Evolutionary conservation across 2,797 vertebrate genomes (phyloP), one percentile per base, ranked within the genome.

Genomic region (Poecile montanus): DNA sequence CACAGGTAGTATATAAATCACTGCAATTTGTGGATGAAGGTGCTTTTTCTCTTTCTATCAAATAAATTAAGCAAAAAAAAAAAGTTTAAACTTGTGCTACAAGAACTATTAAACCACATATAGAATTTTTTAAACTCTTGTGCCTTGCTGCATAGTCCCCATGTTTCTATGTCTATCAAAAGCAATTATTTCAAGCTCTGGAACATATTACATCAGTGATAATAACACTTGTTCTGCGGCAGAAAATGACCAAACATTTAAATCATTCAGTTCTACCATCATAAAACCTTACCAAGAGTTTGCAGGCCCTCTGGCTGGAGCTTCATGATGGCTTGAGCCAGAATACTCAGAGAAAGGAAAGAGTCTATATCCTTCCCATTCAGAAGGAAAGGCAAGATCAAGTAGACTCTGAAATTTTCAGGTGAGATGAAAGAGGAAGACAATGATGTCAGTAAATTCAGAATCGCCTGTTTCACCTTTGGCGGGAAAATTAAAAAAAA

Each of bases 341-440:
- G 30, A 13, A 58, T 63, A 5, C 15, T 7, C 5, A 97, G 62
- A 4, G n/a, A 67, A 40, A 14, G 4, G 2, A 40, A 14, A 57
- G 44, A 91, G 40, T n/a, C 11, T 36, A 5, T 10, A 78, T 81
- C 83, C 8, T 90, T 1, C 36, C 54, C 56, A 11, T 83, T 72
- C 44, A 98, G 94, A 44, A 98, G 94, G 76, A 98, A 95, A 48
- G 85, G 97, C 77, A 98, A 91, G 81, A 98, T 92, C 94, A 98
- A 93, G 94, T 97, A 98, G 91, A 98, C 61, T 93, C 98, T 97
- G 88, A 98, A 67, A 29, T 95, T 97, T 93, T 98, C 98, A n/a
- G 97, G 93, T 13, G 97, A 97, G 66, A 89, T 87, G 16, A 94
- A 91, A 16, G 62, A 91, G 51, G 72, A 25, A 45, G 88, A 40